Evolutionary conservation across 2,888 invertebrate species (phyloP), one percentile per base, ranked within the genome.

Genomic region (Tanaodytes sp.): DNA sequence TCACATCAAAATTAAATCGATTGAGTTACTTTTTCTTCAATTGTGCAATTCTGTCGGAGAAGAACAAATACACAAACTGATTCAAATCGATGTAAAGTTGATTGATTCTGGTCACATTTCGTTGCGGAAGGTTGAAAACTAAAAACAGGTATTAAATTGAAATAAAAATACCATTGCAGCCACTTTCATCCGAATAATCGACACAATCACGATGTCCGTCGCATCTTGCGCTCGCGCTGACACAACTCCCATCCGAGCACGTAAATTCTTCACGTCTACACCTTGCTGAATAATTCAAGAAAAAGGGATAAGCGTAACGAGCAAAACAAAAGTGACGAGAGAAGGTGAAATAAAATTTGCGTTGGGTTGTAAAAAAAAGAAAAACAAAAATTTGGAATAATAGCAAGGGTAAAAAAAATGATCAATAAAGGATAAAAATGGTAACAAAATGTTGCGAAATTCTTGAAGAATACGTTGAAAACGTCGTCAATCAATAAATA

Each of bases 161-260:
- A 39, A 59, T 40, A 39, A 73, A 61, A 69, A 67, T 71, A 72
- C 70, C 68, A 65, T 68, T 70, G 80, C 90, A 91, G 75, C 86
- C 82, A 61, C 76, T 77, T 80, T 91, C 91, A 80, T 91, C 91
- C 11, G 88, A 88, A 64, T 85, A 83, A 85, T 90, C 89, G 15
- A 73, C 75, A 83, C 91, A 91, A 80, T 91, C 90, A 39, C 76
- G 76, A 33, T 80, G 84, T 64, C 81, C 80, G 54, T 84, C 77
- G 79, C 88, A 89, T 73, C 85, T 82, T 61, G 79, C 77, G 52
- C 77, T 82, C 58, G 80, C 81, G 73, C 85, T 84, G 75, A 89
- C 86, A 81, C 89, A 89, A 55, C 78, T 82, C 73, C 89, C 88
- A 77, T 87, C 86, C 37, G 77, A 76, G 80, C 90, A 90, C 69